Evolutionary conservation across 2,888 invertebrate species (phyloP).

Genomic region (Nineta flava): DNA sequence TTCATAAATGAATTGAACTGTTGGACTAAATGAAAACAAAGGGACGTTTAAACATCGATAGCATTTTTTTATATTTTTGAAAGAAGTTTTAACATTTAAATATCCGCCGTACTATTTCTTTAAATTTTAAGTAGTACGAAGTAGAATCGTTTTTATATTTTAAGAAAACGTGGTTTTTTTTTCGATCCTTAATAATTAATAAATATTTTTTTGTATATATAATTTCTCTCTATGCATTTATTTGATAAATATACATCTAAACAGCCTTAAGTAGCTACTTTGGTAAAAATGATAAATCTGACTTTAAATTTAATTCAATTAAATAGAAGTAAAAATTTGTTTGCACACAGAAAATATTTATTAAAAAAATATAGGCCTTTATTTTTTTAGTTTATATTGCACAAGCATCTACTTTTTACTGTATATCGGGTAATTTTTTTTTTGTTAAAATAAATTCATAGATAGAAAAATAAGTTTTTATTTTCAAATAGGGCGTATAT

Average conservation of each 20-base stretch:
- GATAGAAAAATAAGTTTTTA: no score
- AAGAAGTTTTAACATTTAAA: constrained; percentile 2
- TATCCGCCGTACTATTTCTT: constrained; percentile 2
- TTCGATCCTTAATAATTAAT: not conserved
- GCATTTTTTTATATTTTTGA: not conserved
- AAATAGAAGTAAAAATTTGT: not conserved
- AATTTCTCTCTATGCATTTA: not conserved
- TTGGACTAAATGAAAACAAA: not conserved
- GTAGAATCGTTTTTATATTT: not conserved
- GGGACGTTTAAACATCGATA: constrained; percentile 3
- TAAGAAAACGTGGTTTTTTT: not conserved
- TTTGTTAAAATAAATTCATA: no score
- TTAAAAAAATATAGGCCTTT: not conserved
- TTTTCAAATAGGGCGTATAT: no score
- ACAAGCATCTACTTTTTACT: no score
- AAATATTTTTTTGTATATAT: constrained; percentile 1
- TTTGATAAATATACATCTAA: constrained; percentile 3
- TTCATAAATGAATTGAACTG: not conserved
- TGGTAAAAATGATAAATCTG: constrained; percentile 1
- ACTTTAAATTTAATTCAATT: not conserved
- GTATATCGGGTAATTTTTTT: no score
- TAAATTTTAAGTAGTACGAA: constrained; percentile 1
- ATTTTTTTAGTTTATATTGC: not conserved
- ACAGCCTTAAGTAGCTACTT: constrained; percentile 7
- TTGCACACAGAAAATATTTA: not conserved